phyloP scores from a whole-genome alignment of 2,797 vertebrate species.

The Muraenolepis orangiensis region DNA sequence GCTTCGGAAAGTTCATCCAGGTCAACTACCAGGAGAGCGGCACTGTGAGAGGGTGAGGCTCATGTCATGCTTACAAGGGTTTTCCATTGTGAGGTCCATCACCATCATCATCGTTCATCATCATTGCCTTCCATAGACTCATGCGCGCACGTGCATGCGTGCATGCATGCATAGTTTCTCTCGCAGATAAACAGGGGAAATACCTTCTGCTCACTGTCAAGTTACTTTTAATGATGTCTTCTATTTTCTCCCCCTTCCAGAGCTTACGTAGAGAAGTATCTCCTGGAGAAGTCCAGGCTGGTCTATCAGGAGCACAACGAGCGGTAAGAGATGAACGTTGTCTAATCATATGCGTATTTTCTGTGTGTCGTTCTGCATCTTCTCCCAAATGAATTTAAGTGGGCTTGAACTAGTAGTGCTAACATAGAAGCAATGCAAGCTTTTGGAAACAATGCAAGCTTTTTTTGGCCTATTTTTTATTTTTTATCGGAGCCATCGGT shows the following conservation, averaged over 20 bases:
- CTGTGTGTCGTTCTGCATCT: not conserved
- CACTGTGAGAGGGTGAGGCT: slow-evolving; percentile 91
- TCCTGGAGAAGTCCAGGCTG: slow-evolving; percentile 95
- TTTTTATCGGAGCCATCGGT: not conserved
- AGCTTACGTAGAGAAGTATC: slow-evolving; percentile 97
- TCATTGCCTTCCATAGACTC: not conserved
- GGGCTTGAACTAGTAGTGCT: too few relatives aligned
- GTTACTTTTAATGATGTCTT: not conserved
- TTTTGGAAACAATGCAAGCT: too few relatives aligned
- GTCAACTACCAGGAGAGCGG: slow-evolving; percentile 99
- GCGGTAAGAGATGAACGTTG: slow-evolving; percentile 68
- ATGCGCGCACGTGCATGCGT: not conserved
- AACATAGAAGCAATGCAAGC: too few relatives aligned
- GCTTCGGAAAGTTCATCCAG: slow-evolving; percentile 99
- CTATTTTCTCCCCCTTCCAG: slow-evolving; percentile 59
- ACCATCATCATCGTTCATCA: not conserved
- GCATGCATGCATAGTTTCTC: not conserved
- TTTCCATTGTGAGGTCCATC: not conserved
- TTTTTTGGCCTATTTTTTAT: too few relatives aligned
- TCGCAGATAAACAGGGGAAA: not conserved
- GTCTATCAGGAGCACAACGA: slow-evolving; percentile 99
- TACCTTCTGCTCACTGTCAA: not conserved
- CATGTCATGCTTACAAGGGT: not conserved
- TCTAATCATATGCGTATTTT: too few relatives aligned
- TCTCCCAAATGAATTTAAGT: too few relatives aligned